A percentile compares a stretch with the other conserved stretches of the same genome.
phyloP scores from a whole-genome alignment of 2,797 vertebrate genomes.

The Fistularia commersonii region DNA sequence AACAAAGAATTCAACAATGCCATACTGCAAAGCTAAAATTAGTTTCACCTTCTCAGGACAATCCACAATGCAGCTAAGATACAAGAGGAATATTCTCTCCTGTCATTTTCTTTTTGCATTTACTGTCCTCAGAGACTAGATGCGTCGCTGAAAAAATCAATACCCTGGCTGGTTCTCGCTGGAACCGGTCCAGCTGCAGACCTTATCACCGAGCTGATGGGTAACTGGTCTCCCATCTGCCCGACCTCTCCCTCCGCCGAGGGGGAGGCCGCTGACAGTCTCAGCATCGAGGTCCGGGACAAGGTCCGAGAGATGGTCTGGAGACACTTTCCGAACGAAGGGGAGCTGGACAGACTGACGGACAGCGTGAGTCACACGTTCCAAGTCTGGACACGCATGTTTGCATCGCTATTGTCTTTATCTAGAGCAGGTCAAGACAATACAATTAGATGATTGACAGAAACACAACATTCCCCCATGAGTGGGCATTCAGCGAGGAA shows the following conservation, averaged over 20 bases:
- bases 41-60: too few relatives aligned
- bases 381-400: too few relatives aligned
- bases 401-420: background rate
- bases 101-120: background rate
- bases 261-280: slow-evolving; percentile 19
- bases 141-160: slow-evolving; percentile 70
- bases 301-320: slow-evolving; percentile 57
- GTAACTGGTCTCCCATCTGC: slow-evolving; percentile 26
- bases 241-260: slow-evolving; percentile 22
- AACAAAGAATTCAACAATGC: too few relatives aligned
- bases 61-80: too few relatives aligned
- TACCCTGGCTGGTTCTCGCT: slow-evolving; percentile 80
- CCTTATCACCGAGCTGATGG: slow-evolving; percentile 75
- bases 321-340: slow-evolving; percentile 59
- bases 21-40: too few relatives aligned
- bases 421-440: background rate
- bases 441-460: too few relatives aligned
- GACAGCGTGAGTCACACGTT: slow-evolving; percentile 59
- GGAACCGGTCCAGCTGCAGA: slow-evolving; percentile 83
- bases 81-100: too few relatives aligned
- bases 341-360: slow-evolving; percentile 63
- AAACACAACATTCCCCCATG: too few relatives aligned
- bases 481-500: too few relatives aligned
- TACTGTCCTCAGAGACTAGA: slow-evolving; percentile 71
- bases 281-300: slow-evolving; percentile 42